Evolutionary conservation across 2,888 invertebrate genomes (phyloP).

Genomic region (Dryomyza anilis): DNA sequence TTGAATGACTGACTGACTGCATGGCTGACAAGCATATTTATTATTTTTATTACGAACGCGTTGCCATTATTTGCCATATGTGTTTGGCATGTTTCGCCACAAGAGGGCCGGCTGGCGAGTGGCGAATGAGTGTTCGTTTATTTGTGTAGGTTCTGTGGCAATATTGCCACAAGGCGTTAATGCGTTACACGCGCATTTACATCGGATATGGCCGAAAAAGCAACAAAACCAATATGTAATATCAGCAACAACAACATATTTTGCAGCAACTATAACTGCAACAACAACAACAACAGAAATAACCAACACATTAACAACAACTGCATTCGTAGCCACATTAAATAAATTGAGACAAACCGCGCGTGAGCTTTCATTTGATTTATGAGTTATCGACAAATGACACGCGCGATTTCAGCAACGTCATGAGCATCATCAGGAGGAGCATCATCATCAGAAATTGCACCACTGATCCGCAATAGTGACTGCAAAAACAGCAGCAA

Average conservation of each 20-base stretch:
- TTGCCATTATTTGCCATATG: too few relatives aligned
- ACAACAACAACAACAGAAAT: not conserved
- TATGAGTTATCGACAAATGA: conserved; percentile 9
- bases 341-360: not conserved
- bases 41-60: not conserved
- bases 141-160: not conserved
- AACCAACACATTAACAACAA: conserved; percentile 3
- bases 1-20: too few relatives aligned
- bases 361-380: not conserved
- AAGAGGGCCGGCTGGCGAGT: not conserved
- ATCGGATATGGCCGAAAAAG: not conserved
- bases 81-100: too few relatives aligned
- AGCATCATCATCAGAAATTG: too few relatives aligned
- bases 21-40: too few relatives aligned
- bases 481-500: not conserved
- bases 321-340: not conserved
- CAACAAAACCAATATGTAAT: not conserved
- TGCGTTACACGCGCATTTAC: not conserved
- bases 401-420: conserved; percentile 2
- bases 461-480: not conserved
- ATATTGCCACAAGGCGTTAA: not conserved
- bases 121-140: not conserved
- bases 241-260: not conserved
- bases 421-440: not conserved
- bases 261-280: not conserved